These are phyloP conservation scores for Porites australiensis DNA, from an alignment of 64 coral and sea anemone genomes.

Conservation along the genomic window DNA sequence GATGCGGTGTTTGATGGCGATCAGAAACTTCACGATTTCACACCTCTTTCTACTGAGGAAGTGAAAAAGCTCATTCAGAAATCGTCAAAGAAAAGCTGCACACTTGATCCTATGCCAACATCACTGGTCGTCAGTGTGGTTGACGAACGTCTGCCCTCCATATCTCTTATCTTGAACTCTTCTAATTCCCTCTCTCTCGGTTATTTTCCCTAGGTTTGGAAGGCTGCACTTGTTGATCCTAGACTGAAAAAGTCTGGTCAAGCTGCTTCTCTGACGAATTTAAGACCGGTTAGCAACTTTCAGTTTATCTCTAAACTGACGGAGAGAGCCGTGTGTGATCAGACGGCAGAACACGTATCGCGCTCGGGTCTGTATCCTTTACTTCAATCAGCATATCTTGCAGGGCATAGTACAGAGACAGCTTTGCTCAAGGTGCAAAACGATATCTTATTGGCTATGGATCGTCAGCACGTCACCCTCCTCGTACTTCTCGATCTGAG, in stretches of 20 bases:
- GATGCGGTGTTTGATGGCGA: no score
- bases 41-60: no score
- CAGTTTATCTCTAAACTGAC: conserved; percentile 27
- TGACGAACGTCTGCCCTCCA: no score
- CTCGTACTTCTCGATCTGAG: no score
- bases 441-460: neutral
- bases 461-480: no score
- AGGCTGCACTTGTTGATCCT: conserved; percentile 39
- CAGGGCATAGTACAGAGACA: neutral
- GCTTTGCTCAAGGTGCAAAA: no score
- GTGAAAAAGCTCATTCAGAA: no score
- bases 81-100: no score
- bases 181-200: conserved; percentile 31
- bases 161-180: no score
- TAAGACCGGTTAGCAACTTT: conserved; percentile 14
- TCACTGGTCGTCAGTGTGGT: no score
- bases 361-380: conserved; percentile 9
- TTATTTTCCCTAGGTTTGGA: conserved; percentile 19
- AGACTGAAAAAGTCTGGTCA: neutral
- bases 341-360: neutral
- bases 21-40: no score
- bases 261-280: neutral
- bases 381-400: neutral
- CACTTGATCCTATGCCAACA: no score
- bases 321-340: neutral